Evolutionary conservation across 2,797 vertebrate species (phyloP), one percentile per base, ranked within the genome.

Genomic region (Cichlasoma orientale): DNA sequence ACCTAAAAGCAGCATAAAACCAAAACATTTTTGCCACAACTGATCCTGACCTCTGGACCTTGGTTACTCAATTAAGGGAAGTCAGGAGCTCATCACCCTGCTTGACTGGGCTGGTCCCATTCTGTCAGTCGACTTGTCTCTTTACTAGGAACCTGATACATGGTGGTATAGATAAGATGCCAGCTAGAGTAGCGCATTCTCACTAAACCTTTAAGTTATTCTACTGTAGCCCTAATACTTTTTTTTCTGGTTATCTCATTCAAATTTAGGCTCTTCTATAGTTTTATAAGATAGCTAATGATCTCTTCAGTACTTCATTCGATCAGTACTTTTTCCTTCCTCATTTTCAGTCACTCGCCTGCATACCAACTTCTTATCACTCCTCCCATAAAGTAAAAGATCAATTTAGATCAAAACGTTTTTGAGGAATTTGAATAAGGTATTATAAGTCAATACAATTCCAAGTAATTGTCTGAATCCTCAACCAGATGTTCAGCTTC

Each of bases 61-160:
- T 58, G 27, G 72, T 80, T 84, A 84, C 56, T 85, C 79, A 88
- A 86, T 87, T 92, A 88, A 90, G 89, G 83, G 83, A 76, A 86
- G 82, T 89, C 72, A 13, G 78, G 79, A 77, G 88, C 82, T 94
- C 83, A 84, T 89, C 74, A 79, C 75, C 75, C 78, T 76, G 80
- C 81, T 74, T 79, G 84, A 78, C 78, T 90, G 79, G 79, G 44
- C 83, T 70, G 92, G 75, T 92, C 87, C 72, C 90, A 93, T 94
- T 95, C 90, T 92, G 90, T 93, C 93, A 94, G 78, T 80, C 54
- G 25, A 29, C 73, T 70, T 23, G 82, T 91, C 89, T 88, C 74
- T 72, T 72, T 74, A 72, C 29, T 50, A 69, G 86, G 68, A 92
- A 93, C 72, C 56, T 73, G 91, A 95, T 89, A 90, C 87, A 47